A percentile compares a stretch with the other conserved stretches of the same genome.
Conservation (phyloP, 2,113 vertebrate species). For the Larimichthys crocea region DNA sequence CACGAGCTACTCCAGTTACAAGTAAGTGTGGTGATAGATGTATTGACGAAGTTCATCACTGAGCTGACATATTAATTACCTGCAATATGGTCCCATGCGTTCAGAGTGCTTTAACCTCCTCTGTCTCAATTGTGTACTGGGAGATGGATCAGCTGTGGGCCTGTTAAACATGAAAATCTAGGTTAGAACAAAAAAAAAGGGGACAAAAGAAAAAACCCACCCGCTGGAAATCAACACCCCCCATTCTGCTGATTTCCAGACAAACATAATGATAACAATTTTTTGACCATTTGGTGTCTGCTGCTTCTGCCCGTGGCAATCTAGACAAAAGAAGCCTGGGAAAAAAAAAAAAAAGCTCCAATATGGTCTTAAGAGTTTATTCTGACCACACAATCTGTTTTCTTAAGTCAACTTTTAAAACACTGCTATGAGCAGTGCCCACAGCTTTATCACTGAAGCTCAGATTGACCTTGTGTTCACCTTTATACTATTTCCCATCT, state of each 20-base stretch:
- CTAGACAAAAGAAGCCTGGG: conserved; percentile 75
- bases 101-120: conserved; percentile 72
- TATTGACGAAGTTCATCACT: conserved; percentile 74
- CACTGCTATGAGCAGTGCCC: conserved; percentile 83
- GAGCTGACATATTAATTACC: conserved; percentile 78
- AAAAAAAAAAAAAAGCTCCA: conserved; percentile 66
- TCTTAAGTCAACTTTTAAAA: conserved; percentile 86
- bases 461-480: conserved; percentile 76
- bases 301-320: conserved; percentile 82
- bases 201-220: conserved; percentile 77
- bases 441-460: conserved; percentile 82
- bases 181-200: conserved; percentile 71
- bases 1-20: conserved; percentile 69
- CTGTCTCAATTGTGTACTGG: conserved; percentile 42
- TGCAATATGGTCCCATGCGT: conserved; percentile 57
- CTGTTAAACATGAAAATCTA: conserved; percentile 73
- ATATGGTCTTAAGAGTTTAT: conserved; percentile 85
- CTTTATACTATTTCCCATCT: conserved; percentile 84
- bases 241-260: conserved; percentile 76
- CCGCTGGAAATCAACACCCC: conserved; percentile 75
- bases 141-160: conserved; percentile 63
- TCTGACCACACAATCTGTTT: conserved; percentile 87
- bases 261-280: conserved; percentile 82
- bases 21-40: conserved; percentile 67
- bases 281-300: conserved; percentile 86